Conservation (phyloP, 1,140 invertebrate genomes). For the Xylocopa sonorina region DNA sequence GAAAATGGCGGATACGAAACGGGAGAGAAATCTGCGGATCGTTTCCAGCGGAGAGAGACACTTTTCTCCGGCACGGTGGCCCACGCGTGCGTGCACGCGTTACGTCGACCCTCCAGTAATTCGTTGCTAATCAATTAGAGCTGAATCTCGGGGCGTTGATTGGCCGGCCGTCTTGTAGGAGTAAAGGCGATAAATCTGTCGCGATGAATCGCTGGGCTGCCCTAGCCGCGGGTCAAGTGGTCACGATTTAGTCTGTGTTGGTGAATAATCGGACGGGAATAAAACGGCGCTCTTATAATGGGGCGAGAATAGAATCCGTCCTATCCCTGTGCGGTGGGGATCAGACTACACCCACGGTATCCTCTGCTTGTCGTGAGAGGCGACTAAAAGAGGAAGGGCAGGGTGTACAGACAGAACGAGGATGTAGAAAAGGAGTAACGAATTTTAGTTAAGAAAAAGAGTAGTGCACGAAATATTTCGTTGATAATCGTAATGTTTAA, state of each 20-base stretch:
- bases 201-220: conserved; percentile 55
- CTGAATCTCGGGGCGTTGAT: conserved; percentile 44
- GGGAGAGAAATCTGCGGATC: neutral
- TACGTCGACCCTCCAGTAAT: conserved; percentile 27
- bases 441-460: no score
- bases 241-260: conserved; percentile 51
- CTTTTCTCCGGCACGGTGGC: neutral
- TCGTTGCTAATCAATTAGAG: conserved; percentile 60
- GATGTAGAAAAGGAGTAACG: no score
- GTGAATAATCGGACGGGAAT: conserved; percentile 57
- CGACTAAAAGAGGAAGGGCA: no score
- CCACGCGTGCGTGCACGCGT: conserved; percentile 4
- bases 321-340: no score
- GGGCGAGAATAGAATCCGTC: conserved; percentile 4
- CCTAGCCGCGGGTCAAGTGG: conserved; percentile 53
- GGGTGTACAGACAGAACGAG: no score
- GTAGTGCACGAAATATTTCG: no score
- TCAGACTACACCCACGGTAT: no score
- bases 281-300: conserved; percentile 34
- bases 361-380: no score
- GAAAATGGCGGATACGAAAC: neutral
- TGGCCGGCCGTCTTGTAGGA: conserved; percentile 37
- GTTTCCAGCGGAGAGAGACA: neutral
- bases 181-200: conserved; percentile 57
- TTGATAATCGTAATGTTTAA: no score